Conservation (phyloP, 2,113 vertebrate genomes). For the Stigmatopora nigra region DNA sequence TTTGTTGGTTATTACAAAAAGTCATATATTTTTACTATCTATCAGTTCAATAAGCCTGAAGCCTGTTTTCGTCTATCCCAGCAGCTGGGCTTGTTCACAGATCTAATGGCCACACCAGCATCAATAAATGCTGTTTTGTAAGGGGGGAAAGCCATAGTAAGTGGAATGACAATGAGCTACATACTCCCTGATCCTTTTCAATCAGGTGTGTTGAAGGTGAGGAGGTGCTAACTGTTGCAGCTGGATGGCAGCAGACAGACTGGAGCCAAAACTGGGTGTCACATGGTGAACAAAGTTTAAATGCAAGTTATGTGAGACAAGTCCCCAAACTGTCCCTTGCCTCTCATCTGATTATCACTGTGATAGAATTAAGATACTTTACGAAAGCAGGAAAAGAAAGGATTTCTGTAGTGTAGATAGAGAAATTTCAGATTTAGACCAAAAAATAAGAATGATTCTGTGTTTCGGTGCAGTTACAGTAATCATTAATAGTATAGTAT, state of each 20-base stretch:
- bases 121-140: constrained; percentile 35
- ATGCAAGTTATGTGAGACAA: constrained; percentile 4
- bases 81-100: constrained; percentile 2
- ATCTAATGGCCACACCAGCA: constrained; percentile 25
- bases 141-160: constrained; percentile 1
- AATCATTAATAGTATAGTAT: not conserved
- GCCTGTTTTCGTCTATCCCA: not conserved
- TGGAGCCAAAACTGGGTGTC: constrained; percentile 24
- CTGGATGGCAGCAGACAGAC: constrained; percentile 30
- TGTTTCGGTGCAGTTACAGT: not conserved
- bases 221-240: constrained; percentile 22
- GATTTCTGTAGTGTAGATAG: too few relatives aligned
- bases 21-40: too few relatives aligned
- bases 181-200: constrained; percentile 17
- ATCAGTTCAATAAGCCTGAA: too few relatives aligned
- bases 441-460: too few relatives aligned
- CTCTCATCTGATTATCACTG: not conserved
- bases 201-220: constrained; percentile 30
- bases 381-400: not conserved
- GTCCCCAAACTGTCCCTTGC: not conserved
- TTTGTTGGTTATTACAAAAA: too few relatives aligned
- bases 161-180: constrained; percentile 33
- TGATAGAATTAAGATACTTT: constrained; percentile 3
- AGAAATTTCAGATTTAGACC: too few relatives aligned
- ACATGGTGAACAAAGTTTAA: constrained; percentile 1